phyloP scores from a whole-genome alignment of 2,888 invertebrate species.

The Aelia acuminata region DNA sequence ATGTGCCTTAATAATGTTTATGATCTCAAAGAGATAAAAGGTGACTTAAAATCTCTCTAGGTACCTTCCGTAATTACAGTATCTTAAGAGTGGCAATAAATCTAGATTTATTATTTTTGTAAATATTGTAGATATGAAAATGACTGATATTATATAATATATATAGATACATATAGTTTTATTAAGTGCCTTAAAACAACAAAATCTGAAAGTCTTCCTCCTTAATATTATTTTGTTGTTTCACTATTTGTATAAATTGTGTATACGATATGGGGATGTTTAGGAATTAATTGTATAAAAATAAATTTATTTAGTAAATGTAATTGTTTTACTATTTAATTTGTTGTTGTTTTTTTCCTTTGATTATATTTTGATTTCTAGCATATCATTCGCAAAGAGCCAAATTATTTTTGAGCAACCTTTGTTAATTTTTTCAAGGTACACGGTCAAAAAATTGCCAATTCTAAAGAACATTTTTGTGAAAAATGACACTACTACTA shows the following conservation, averaged over 20 bases:
- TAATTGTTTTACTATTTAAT: not conserved
- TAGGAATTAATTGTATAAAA: not conserved
- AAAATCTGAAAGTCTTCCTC: conserved; percentile 57
- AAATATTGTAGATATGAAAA: conserved; percentile 54
- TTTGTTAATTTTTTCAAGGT: no score
- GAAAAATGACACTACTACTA: no score
- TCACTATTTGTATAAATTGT: conserved; percentile 35
- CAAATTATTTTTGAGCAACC: no score
- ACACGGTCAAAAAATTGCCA: no score
- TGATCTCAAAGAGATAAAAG: conserved; percentile 54
- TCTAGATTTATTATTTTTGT: conserved; percentile 45
- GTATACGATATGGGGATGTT: conserved; percentile 34
- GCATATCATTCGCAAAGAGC: no score
- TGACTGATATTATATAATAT: conserved; percentile 55
- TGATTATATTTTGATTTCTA: not conserved
- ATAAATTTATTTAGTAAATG: conserved; percentile 21
- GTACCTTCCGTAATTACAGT: not conserved
- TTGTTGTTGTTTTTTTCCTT: not conserved
- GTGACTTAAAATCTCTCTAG: not conserved
- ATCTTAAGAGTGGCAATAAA: conserved; percentile 21
- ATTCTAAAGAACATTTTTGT: no score
- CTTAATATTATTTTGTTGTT: conserved; percentile 27
- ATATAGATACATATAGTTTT: not conserved
- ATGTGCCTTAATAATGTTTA: conserved; percentile 45
- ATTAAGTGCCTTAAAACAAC: conserved; percentile 59